These are phyloP conservation scores for Zaprionus lachaisei DNA, from an alignment of 1,140 invertebrate species.

Conservation along the genomic window DNA sequence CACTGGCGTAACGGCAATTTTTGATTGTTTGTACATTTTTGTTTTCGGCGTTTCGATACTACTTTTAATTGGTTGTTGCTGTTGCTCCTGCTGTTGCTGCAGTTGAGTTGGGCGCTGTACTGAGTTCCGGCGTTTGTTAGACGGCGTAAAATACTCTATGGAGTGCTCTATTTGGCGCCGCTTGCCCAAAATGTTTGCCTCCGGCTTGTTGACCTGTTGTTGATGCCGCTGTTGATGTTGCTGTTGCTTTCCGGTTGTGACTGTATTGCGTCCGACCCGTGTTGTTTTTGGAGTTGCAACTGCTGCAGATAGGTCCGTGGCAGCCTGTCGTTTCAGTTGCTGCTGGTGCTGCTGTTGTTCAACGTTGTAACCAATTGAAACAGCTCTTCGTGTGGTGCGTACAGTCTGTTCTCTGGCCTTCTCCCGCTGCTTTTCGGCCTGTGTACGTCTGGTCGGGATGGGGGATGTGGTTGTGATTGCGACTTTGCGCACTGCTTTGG, in stretches of 20 bases:
- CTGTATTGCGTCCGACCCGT: not conserved
- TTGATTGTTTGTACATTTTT: constrained; percentile 64
- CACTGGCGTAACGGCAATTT: constrained; percentile 15
- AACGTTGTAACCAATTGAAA: constrained; percentile 15
- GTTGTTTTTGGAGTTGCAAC: not conserved
- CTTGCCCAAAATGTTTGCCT: not conserved
- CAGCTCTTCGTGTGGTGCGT: constrained; percentile 22
- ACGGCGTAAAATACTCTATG: not conserved
- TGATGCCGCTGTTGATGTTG: not conserved
- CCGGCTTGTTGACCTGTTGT: not conserved
- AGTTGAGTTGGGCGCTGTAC: not conserved
- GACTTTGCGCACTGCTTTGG: constrained; percentile 11
- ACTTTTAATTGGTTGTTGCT: not conserved
- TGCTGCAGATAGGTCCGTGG: not conserved
- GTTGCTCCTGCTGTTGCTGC: not conserved
- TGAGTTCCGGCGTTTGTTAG: constrained; percentile 34
- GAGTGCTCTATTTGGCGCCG: constrained; percentile 1
- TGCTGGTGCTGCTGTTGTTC: not conserved
- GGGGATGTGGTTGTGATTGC: constrained; percentile 10
- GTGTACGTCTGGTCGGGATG: constrained; percentile 10
- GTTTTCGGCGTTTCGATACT: constrained; percentile 11
- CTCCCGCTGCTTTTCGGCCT: constrained; percentile 10
- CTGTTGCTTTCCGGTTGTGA: too few relatives aligned
- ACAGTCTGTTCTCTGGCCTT: not conserved
- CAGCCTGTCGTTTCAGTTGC: constrained; percentile 8